Evolutionary conservation across 2,113 vertebrate species (phyloP).

Genomic region (Sinocyclocheilus anophthalmus): DNA sequence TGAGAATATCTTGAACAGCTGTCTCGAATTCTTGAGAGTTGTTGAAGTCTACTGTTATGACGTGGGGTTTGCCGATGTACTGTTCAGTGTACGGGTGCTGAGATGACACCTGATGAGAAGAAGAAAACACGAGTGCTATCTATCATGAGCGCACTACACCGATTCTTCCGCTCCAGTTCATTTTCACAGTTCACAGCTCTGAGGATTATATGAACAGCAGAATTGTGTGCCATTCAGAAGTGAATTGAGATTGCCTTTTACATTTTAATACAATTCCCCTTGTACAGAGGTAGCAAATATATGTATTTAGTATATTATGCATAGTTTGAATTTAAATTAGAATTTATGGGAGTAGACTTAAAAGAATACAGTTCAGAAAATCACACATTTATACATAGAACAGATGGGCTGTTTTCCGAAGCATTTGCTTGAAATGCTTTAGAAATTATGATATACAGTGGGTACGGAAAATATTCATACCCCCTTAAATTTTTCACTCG

Average conservation of each 20-base stretch:
- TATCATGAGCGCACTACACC: not conserved
- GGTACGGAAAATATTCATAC: no score
- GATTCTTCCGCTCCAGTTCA: not conserved
- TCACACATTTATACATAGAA: not conserved
- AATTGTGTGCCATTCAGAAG: not conserved
- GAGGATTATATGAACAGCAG: not conserved
- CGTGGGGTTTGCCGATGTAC: conserved; percentile 90
- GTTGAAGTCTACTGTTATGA: conserved; percentile 94
- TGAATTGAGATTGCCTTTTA: no score
- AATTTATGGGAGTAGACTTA: not conserved
- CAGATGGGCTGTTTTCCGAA: no score
- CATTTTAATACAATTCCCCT: no score
- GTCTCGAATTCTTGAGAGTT: conserved; percentile 89
- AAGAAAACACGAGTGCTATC: not conserved
- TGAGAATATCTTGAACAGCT: conserved; percentile 87
- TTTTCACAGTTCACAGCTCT: not conserved
- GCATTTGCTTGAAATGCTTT: no score
- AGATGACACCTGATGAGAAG: conserved; percentile 84
- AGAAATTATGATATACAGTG: no score
- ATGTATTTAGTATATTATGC: no score
- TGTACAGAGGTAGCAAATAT: no score
- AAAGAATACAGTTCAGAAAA: not conserved
- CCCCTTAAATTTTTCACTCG: no score
- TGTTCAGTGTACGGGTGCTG: conserved; percentile 94
- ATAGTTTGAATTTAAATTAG: not conserved